Base-by-base conservation (phyloP, 2,113 vertebrate species). In the Salvelinus alpinus region DNA sequence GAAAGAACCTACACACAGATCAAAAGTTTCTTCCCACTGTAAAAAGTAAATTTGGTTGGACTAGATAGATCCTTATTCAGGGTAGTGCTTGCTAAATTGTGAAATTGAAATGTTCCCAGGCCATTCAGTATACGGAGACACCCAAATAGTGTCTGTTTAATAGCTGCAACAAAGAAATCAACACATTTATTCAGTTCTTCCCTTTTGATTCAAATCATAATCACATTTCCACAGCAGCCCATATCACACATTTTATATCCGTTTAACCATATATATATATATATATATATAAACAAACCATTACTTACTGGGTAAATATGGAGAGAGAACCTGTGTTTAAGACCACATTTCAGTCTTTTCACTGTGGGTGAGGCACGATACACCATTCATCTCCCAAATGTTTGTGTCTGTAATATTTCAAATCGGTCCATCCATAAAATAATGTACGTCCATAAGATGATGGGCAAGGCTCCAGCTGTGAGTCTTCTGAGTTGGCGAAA, bases 251-350 rank as follows among this genome's bases (percentile, higher is more conserved):
- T 18, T 29, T 14, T 66, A 29, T 54, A 9, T 22, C 59, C 59
- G 1, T 60, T 22, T 44, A 22, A 68, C 71, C 16, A n/a, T 13
- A 27, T 27, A 27, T 29, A 4, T 29, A 29, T 27, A 76, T 29
- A 76, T 76, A 73, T 78, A 4, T 29, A 29, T 27, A 76, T 29
- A 76, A 74, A 73, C 76, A 83, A 86, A 81, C 11, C 20, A 57
- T 38, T 59, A 0, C 72, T 66, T 47, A 78, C 77, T 6, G 76
- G 18, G 70, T 22, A 12, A 54, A 76, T 2, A 57, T 1, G 16
- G 54, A 57, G 5, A 7, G 59, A 24, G 8, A n/a, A 11, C 59
- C n/a, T 22, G n/a, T 62, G n/a, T 24, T 62, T n/a, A 24, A 62
- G 59, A 11, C 9, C 4, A n/a, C 8, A 7, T 24, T 62, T 62